phyloP scores from a whole-genome alignment of 2,888 invertebrate species.

The Eutolmus rufibarbis region DNA sequence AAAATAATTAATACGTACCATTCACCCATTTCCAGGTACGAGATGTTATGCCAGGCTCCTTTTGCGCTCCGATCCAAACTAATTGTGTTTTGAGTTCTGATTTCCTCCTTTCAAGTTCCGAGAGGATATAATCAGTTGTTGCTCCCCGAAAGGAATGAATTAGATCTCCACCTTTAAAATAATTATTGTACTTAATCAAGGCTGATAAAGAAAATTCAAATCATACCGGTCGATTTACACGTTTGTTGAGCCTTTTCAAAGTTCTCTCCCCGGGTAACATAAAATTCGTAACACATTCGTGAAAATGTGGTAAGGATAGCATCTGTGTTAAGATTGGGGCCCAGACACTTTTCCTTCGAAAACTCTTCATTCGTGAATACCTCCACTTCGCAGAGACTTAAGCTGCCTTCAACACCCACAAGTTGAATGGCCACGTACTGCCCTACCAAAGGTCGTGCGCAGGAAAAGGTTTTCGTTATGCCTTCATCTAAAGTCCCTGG shows the following conservation, averaged over 20 bases:
- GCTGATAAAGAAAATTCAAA: background rate
- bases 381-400: slow-evolving; percentile 90
- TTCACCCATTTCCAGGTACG: slow-evolving; percentile 91
- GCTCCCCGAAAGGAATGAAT: slow-evolving; percentile 61
- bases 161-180: slow-evolving; percentile 58
- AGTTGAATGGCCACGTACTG: slow-evolving; percentile 89
- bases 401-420: slow-evolving; percentile 87
- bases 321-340: slow-evolving; percentile 77
- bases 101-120: slow-evolving; percentile 83
- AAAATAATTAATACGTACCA: slow-evolving; percentile 69
- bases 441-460: slow-evolving; percentile 83
- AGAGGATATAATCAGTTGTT: slow-evolving; percentile 66
- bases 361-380: slow-evolving; percentile 92
- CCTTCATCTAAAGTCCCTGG: slow-evolving; percentile 93
- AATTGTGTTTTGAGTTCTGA: slow-evolving; percentile 81
- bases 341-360: slow-evolving; percentile 83
- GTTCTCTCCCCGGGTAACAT: slow-evolving; percentile 80
- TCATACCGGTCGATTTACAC: slow-evolving; percentile 72
- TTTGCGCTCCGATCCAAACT: slow-evolving; percentile 91
- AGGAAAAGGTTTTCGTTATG: slow-evolving; percentile 87
- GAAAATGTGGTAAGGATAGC: slow-evolving; percentile 84
- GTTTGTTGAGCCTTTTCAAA: slow-evolving; percentile 81
- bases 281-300: slow-evolving; percentile 88
- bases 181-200: background rate
- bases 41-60: slow-evolving; percentile 82